A percentile compares a stretch with the other conserved stretches of the same genome.
Evolutionary conservation across 2,113 vertebrate species (phyloP).

Genomic region (Cacatua alba): DNA sequence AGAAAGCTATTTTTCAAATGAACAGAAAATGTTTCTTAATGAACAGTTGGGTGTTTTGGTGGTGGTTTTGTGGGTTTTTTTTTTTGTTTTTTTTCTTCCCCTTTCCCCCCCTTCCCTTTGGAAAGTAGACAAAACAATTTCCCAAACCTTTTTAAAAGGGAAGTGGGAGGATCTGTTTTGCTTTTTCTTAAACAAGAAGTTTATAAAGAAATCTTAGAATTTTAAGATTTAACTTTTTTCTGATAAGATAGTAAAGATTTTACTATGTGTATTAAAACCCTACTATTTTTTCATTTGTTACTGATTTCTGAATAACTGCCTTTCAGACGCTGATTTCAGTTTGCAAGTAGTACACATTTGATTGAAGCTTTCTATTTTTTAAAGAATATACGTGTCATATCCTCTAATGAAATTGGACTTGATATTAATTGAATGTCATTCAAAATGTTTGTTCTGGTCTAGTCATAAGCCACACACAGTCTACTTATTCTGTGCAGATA

Average conservation of each 20-base stretch:
- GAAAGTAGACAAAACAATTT: not conserved
- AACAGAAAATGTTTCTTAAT: not conserved
- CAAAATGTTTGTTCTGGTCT: not conserved
- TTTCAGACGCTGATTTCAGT: not conserved
- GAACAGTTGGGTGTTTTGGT: not conserved
- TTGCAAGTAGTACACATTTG: not conserved
- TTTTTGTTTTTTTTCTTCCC: not conserved
- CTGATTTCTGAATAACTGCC: not conserved
- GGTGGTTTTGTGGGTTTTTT: not conserved
- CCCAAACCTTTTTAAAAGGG: not conserved
- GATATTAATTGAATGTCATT: not conserved
- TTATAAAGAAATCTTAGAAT: not conserved
- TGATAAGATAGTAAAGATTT: not conserved
- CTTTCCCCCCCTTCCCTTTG: not conserved
- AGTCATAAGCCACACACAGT: not conserved
- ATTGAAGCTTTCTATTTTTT: not conserved
- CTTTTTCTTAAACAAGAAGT: not conserved
- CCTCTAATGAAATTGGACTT: not conserved
- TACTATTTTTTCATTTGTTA: not conserved
- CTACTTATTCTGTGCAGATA: not conserved
- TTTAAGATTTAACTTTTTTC: not conserved
- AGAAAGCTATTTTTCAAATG: not conserved
- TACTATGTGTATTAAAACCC: not conserved
- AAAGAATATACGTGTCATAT: not conserved
- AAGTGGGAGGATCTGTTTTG: accelerated